Percentiles rank a stretch among this genome's conserved stretches.
Conservation (phyloP, 2,797 vertebrate genomes). For the Emydoidea blandingii region DNA sequence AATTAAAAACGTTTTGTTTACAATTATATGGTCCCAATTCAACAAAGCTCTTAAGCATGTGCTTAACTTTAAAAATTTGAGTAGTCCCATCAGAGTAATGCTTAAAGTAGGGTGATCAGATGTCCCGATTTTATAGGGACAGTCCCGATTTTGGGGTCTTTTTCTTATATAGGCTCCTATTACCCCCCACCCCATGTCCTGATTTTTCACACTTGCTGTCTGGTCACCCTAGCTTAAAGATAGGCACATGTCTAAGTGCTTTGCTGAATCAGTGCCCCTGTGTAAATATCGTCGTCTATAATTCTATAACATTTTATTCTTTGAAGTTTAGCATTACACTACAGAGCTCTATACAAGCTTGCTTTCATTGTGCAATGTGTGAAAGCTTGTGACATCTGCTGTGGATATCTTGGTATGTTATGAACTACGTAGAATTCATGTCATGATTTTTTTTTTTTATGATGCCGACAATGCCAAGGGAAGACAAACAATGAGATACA, state of each 20-base stretch:
- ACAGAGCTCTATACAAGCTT: not conserved
- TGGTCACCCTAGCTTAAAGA: too few species aligned
- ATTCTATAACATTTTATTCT: not conserved
- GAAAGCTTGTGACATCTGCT: conserved; percentile 63
- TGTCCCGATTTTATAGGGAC: too few species aligned
- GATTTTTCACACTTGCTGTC: too few species aligned
- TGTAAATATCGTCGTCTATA: not conserved
- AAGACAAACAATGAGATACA: conserved; percentile 85
- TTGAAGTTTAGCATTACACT: not conserved
- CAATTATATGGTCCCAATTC: not conserved
- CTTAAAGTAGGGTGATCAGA: too few species aligned
- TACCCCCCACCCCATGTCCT: too few species aligned
- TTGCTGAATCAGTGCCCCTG: conserved; percentile 16
- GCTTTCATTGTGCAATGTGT: conserved; percentile 57
- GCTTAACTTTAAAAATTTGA: not conserved
- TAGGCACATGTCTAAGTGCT: not conserved
- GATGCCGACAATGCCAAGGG: conserved; percentile 83
- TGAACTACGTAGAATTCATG: conserved; percentile 68
- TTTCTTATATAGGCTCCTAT: too few species aligned
- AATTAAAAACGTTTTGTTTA: not conserved
- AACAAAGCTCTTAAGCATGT: conserved; percentile 19
- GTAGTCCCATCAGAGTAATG: not conserved
- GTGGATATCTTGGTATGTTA: conserved; percentile 57
- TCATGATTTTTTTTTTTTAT: conserved; percentile 68
- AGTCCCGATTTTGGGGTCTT: too few species aligned